Conservation (phyloP, 2,888 invertebrate genomes). For the Theristus sp. region DNA sequence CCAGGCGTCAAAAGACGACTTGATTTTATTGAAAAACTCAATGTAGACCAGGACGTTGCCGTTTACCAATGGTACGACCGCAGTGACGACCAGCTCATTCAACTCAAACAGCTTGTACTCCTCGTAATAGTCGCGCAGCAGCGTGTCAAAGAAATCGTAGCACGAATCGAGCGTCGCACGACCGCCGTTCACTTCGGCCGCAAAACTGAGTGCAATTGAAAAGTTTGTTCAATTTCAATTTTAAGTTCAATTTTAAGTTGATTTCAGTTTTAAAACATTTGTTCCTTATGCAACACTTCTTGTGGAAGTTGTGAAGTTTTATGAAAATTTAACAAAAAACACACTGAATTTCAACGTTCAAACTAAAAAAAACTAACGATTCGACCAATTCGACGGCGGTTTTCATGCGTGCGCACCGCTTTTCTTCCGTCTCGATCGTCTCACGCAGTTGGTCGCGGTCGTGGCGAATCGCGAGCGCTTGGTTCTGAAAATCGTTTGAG, state of each 20-base stretch:
- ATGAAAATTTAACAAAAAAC: no score
- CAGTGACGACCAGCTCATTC: background rate
- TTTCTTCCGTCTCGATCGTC: background rate
- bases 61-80: background rate
- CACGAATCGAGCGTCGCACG: conserved; percentile 20
- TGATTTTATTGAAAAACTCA: no score
- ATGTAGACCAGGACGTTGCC: no score
- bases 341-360: no score
- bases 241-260: background rate
- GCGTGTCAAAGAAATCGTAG: conserved; percentile 40
- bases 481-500: no score
- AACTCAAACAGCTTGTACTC: conserved; percentile 55
- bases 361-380: background rate
- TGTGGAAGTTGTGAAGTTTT: no score
- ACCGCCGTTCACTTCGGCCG: background rate
- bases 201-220: no score
- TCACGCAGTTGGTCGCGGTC: background rate
- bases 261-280: background rate
- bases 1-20: no score
- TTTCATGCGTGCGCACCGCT: background rate
- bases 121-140: conserved; percentile 43
- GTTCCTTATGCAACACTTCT: no score
- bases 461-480: background rate
- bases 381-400: background rate
- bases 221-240: background rate